A percentile compares a stretch with the other conserved stretches of the same genome.
These are phyloP conservation scores for Puma concolor DNA, from an alignment of 2,113 vertebrate genomes.

Conservation along the genomic window DNA sequence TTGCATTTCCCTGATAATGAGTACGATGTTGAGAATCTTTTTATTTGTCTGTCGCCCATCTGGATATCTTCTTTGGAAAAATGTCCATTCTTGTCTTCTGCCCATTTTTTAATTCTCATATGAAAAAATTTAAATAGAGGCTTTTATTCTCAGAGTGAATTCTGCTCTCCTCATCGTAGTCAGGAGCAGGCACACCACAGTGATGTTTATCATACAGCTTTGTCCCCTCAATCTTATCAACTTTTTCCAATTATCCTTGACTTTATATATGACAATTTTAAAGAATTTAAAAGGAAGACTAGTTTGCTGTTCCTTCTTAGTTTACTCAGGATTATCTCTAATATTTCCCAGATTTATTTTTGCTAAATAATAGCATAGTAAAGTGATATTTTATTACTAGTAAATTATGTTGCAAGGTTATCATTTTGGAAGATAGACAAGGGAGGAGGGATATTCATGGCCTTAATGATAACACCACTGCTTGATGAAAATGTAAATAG, in stretches of 20 bases:
- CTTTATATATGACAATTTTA: neutral
- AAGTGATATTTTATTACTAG: slow-evolving; percentile 37
- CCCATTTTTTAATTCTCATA: neutral
- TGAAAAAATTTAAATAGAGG: neutral
- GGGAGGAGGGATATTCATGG: neutral
- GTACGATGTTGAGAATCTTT: neutral
- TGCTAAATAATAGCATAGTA: slow-evolving; percentile 34
- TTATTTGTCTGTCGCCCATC: neutral
- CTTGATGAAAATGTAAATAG: slow-evolving; percentile 45
- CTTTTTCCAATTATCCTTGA: neutral
- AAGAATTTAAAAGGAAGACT: slow-evolving; percentile 19
- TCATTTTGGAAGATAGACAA: neutral
- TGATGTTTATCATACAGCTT: neutral
- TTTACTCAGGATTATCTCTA: slow-evolving; percentile 50
- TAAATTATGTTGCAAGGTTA: slow-evolving; percentile 18
- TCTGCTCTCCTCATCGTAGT: neutral
- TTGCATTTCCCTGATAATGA: neutral
- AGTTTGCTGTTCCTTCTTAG: neutral
- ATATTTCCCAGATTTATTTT: slow-evolving; percentile 47
- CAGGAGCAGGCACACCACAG: neutral
- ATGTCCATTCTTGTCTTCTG: neutral
- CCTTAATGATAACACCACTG: neutral
- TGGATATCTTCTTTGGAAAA: neutral
- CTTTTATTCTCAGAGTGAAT: slow-evolving; percentile 20
- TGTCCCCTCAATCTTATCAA: neutral